A percentile compares a stretch with the other conserved stretches of the same genome.
Evolutionary conservation across 2,113 vertebrate species (phyloP).

Genomic region (Paracanthobrama guichenoti): DNA sequence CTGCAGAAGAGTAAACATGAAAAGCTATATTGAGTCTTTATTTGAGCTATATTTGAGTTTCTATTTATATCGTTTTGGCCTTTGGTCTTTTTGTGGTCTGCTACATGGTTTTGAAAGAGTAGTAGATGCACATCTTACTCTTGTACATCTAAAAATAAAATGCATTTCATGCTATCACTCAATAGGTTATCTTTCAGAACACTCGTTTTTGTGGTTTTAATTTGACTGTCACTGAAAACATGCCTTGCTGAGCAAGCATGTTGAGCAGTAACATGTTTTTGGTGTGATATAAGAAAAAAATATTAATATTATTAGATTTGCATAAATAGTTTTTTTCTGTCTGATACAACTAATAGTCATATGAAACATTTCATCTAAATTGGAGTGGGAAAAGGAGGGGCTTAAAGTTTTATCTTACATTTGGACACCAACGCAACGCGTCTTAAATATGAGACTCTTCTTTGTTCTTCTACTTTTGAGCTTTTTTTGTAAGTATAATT

Average conservation of each 20-base stretch:
- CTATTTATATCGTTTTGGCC: neutral
- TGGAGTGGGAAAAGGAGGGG: neutral
- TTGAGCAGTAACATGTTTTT: neutral
- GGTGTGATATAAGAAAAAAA: neutral
- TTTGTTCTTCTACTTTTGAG: neutral
- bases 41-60: neutral
- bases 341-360: neutral
- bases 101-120: neutral
- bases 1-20: neutral
- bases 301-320: neutral
- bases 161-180: neutral
- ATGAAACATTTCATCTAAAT: neutral
- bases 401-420: neutral
- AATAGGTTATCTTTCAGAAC: neutral
- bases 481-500: slow-evolving; percentile 15
- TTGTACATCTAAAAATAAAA: slow-evolving; percentile 5
- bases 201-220: neutral
- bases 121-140: neutral
- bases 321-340: neutral
- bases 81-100: neutral
- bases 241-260: neutral
- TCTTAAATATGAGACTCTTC: neutral
- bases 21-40: neutral
- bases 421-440: neutral
- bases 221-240: neutral